phyloP scores from a whole-genome alignment of 2,113 vertebrate genomes.

The Varanus komodoensis region DNA sequence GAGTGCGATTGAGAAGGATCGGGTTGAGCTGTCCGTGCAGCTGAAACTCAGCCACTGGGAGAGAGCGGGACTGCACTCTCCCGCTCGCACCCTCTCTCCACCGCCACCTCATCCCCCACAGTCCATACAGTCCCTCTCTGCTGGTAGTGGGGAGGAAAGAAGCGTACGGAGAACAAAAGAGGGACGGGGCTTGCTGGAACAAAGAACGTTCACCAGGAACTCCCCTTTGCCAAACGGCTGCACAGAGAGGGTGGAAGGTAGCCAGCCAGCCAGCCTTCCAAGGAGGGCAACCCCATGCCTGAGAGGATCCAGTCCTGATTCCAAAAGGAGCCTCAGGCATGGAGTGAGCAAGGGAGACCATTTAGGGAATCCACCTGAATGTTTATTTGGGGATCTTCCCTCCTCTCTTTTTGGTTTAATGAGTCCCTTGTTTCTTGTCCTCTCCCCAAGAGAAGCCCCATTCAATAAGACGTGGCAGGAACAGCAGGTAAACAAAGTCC shows the following conservation, averaged over 20 bases:
- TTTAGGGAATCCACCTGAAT: slow-evolving; percentile 69
- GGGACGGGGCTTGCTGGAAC: slow-evolving; percentile 65
- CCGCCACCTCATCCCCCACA: slow-evolving; percentile 35
- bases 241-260: slow-evolving; percentile 77
- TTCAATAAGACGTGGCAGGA: slow-evolving; percentile 81
- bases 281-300: slow-evolving; percentile 66
- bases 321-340: slow-evolving; percentile 76
- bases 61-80: slow-evolving; percentile 20
- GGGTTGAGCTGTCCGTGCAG: slow-evolving; percentile 41
- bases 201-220: slow-evolving; percentile 78
- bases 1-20: slow-evolving; percentile 47
- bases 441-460: slow-evolving; percentile 78
- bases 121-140: slow-evolving; percentile 51
- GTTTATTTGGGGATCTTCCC: slow-evolving; percentile 78
- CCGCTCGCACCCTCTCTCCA: slow-evolving; percentile 51
- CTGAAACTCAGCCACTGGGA: not conserved
- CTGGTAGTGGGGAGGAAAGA: slow-evolving; percentile 46
- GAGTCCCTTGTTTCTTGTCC: slow-evolving; percentile 72
- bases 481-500: slow-evolving; percentile 74
- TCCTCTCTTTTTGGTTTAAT: slow-evolving; percentile 82
- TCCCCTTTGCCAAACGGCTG: slow-evolving; percentile 68
- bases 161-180: slow-evolving; percentile 47
- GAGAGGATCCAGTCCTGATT: slow-evolving; percentile 76
- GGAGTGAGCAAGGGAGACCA: slow-evolving; percentile 64
- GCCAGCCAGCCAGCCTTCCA: slow-evolving; percentile 78